Percentiles rank a stretch among this genome's conserved stretches.
These are phyloP conservation scores for Zaprionus obscuricornis DNA, from an alignment of 2,888 invertebrate genomes.

Conservation along the genomic window DNA sequence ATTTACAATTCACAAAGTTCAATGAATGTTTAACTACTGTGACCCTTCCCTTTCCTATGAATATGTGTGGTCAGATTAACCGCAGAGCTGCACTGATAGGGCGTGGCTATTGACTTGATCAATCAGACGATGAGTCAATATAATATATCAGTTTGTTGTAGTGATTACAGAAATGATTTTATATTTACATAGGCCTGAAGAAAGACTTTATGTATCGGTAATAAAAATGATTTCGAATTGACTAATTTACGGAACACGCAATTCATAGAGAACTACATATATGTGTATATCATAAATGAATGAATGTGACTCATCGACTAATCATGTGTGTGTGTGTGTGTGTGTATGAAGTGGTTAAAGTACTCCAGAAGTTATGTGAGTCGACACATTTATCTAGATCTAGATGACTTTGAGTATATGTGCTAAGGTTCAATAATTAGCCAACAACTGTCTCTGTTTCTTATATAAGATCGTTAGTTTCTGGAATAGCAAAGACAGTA, in stretches of 20 bases:
- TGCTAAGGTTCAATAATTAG: slow-evolving; percentile 51
- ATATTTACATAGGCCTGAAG: background rate
- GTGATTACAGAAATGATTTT: too few relatives aligned
- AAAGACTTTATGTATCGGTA: slow-evolving; percentile 16
- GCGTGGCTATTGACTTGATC: slow-evolving; percentile 26
- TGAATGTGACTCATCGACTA: slow-evolving; percentile 31
- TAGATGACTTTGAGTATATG: slow-evolving; percentile 16
- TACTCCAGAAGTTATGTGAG: slow-evolving; percentile 29
- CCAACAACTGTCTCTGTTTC: too few relatives aligned
- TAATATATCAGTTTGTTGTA: background rate
- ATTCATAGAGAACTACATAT: slow-evolving; percentile 23
- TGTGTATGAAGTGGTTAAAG: slow-evolving; percentile 16
- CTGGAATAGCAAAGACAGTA: too few relatives aligned
- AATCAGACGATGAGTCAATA: slow-evolving; percentile 15
- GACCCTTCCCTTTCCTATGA: slow-evolving; percentile 26
- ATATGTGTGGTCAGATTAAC: slow-evolving; percentile 7
- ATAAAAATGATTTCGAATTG: slow-evolving; percentile 2
- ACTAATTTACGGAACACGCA: too few relatives aligned
- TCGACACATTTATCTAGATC: slow-evolving; percentile 37
- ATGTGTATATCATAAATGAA: slow-evolving; percentile 1
- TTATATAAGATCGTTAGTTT: too few relatives aligned
- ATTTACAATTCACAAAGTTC: slow-evolving; percentile 15
- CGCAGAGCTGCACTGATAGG: background rate
- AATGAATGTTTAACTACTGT: slow-evolving; percentile 10
- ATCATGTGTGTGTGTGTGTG: too few relatives aligned